A percentile compares a stretch with the other conserved stretches of the same genome.
Evolutionary conservation across 2,113 vertebrate species (phyloP).

Genomic region (Gila orcuttii): DNA sequence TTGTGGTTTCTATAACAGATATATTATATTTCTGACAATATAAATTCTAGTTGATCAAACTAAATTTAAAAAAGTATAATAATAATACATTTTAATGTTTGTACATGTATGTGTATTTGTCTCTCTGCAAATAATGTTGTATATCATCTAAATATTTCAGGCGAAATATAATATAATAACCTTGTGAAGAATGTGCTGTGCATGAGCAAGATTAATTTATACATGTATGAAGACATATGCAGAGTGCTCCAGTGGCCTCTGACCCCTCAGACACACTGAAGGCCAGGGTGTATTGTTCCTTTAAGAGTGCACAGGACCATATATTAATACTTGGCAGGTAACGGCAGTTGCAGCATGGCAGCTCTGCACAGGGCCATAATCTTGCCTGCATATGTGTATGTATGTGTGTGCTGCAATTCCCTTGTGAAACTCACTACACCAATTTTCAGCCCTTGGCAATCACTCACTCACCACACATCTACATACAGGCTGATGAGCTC

Average conservation of each 20-base stretch:
- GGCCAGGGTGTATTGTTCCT: slow-evolving; percentile 63
- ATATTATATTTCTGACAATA: no score
- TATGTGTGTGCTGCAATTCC: slow-evolving; percentile 69
- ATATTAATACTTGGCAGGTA: slow-evolving; percentile 74
- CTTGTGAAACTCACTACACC: slow-evolving; percentile 78
- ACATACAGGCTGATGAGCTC: slow-evolving; percentile 81
- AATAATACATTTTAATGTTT: no score
- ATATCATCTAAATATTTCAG: neutral
- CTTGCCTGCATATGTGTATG: slow-evolving; percentile 61
- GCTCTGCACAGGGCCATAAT: slow-evolving; percentile 73
- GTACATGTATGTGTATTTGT: no score
- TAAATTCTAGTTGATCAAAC: no score
- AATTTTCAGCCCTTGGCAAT: slow-evolving; percentile 81
- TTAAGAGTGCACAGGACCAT: slow-evolving; percentile 65
- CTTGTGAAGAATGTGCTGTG: slow-evolving; percentile 15
- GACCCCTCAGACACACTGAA: slow-evolving; percentile 70
- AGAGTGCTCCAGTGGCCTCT: slow-evolving; percentile 57
- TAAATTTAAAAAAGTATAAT: no score
- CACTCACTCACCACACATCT: slow-evolving; percentile 82
- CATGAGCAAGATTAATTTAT: slow-evolving; percentile 27
- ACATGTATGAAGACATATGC: neutral
- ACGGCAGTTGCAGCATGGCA: slow-evolving; percentile 64
- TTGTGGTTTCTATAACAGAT: no score
- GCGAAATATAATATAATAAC: slow-evolving; percentile 32
- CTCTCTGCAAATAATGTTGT: neutral